These are phyloP conservation scores for Bombus haemorrhoidalis DNA, from an alignment of 1,140 invertebrate species.

Conservation along the genomic window DNA sequence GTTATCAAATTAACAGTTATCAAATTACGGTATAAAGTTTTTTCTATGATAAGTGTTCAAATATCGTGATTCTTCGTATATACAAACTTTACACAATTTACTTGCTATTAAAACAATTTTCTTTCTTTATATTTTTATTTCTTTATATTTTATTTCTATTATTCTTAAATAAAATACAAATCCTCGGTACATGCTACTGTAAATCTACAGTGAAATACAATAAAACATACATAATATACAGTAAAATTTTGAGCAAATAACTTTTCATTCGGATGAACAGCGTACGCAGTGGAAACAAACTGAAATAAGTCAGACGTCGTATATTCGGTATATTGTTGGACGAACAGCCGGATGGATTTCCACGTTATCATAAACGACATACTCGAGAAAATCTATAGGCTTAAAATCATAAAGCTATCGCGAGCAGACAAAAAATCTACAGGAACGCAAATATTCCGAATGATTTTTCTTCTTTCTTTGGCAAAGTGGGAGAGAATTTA, in stretches of 20 bases:
- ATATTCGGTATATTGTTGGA: neutral
- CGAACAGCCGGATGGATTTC: slow-evolving; percentile 6
- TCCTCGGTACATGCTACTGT: rapidly evolving
- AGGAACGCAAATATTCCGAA: neutral
- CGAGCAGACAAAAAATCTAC: neutral
- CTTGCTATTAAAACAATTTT: too few relatives aligned
- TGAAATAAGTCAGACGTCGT: neutral
- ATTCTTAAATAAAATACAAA: too few relatives aligned
- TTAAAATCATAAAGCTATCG: slow-evolving; percentile 12
- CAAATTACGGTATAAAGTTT: too few relatives aligned
- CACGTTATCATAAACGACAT: neutral
- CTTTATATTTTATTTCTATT: too few relatives aligned
- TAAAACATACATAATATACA: too few relatives aligned
- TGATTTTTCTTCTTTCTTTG: slow-evolving; percentile 9
- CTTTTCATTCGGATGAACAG: neutral
- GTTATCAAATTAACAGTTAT: too few relatives aligned
- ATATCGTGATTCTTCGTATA: too few relatives aligned
- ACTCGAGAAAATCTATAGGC: neutral
- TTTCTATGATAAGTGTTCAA: too few relatives aligned
- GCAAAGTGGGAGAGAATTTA: neutral
- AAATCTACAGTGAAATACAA: too few relatives aligned
- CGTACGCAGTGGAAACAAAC: neutral
- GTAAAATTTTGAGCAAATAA: neutral
- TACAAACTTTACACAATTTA: too few relatives aligned
- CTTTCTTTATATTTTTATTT: too few relatives aligned